A percentile compares a stretch with the other conserved stretches of the same genome.
These are phyloP conservation scores for Bubo blakistoni DNA, from an alignment of 2,113 vertebrate species.

Conservation along the genomic window DNA sequence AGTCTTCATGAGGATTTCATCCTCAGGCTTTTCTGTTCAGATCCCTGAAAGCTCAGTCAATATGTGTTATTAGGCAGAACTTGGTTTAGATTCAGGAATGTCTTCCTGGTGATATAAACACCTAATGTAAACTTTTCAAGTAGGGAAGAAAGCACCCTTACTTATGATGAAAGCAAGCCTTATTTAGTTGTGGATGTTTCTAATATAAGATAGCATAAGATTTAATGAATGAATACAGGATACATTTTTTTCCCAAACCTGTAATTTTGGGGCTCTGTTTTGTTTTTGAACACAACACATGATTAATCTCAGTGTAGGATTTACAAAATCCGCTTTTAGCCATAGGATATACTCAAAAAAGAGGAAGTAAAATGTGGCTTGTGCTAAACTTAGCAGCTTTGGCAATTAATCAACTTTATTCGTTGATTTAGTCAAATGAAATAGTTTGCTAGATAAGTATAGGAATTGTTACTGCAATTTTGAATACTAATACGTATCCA, in stretches of 20 bases:
- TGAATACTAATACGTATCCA: not conserved
- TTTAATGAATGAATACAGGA: not conserved
- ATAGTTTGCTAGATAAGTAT: not conserved
- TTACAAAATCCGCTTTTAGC: conserved; percentile 47
- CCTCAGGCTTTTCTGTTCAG: not conserved
- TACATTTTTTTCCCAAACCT: not conserved
- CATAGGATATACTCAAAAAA: not conserved
- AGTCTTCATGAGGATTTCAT: not conserved
- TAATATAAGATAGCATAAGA: not conserved
- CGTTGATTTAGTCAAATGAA: not conserved
- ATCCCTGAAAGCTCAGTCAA: not conserved
- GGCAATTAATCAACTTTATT: conserved; percentile 27
- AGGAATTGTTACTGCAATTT: not conserved
- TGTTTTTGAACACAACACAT: conserved; percentile 20
- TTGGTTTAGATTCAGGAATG: not conserved
- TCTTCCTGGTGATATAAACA: not conserved
- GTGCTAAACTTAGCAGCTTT: conserved; percentile 19
- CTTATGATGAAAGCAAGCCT: not conserved
- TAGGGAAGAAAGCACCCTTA: not conserved
- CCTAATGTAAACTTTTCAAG: not conserved
- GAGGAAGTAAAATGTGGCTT: not conserved
- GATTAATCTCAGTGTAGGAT: conserved; percentile 45
- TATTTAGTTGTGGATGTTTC: not conserved
- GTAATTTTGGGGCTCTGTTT: conserved; percentile 24
- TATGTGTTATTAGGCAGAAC: not conserved